Base-by-base conservation (phyloP, 1,140 invertebrate genomes). In the Sinella curviseta region DNA sequence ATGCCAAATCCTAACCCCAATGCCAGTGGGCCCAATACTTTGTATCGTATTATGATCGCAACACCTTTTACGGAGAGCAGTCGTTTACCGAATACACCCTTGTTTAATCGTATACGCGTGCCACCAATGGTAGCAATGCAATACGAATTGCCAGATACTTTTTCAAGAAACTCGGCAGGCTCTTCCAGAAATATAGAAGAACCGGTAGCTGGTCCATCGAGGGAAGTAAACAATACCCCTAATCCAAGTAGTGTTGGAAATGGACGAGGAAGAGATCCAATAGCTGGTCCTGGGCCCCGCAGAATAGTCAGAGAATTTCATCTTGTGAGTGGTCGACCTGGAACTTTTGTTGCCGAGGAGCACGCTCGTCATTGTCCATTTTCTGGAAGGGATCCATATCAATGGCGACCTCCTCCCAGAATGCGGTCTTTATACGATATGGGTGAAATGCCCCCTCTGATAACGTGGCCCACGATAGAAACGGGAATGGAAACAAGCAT, bases 341-440 rank as follows among this genome's bases (percentile, higher is more conserved):
- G 39, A 36, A 34, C 70, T 17, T 31, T 75, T 75, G 74, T 75
- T 12, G 39, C 39, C 8, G 74, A 78, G 30, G 79, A 83, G 30
- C 83, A 83, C 36, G 74, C 83, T 0, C 33, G 83, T 36, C 78
- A 79, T 74, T 83, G 83, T 76, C 83, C 83, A 1, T 83, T 80
- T 79, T 54, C 57, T 0, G 65, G 54, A 1, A 30, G 77, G 31
- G 73, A 77, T 33, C 78, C 60, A 26, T 67, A 78, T 77, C 48
- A 78, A 17, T 54, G 31, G 14, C 74, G 81, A 67, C 81, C 81
- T 4, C 83, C 79, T 30, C 74, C 83, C 48, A 77, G 83, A 77
- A 80, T 83, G 77, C 65, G 79, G 14, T 83, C 80, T 36, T 14
- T 83, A 0, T 39, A 79, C 4, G 83, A 83, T 34, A 55, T 82